Evolutionary conservation across 2,888 invertebrate species (phyloP), one percentile per base, ranked within the genome.

Genomic region (Dusona sp.): DNA sequence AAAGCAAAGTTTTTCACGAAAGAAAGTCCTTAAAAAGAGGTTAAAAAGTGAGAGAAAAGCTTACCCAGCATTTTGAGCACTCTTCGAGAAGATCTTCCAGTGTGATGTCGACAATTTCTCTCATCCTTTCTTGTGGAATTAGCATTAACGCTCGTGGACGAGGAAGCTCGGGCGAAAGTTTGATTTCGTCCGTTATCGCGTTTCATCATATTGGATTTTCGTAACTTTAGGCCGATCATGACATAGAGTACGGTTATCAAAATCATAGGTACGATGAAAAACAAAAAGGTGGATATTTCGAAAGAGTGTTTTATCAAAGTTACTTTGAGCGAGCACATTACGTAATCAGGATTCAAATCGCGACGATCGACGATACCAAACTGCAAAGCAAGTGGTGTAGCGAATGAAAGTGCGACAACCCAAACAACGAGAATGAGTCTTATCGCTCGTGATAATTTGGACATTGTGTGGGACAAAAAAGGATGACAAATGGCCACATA

Each of bases 401-500:
- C 98, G 90, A 97, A 94, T 86, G 96, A 95, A 89, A 98, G 94
- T 0, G 98, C 97, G 0, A 96, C 94, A 77, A 97, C 92, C 99
- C 99, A 99, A 87, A 98, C 96, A 64, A 96, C 94, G 33, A 98
- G 93, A 61, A 99, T 97, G 90, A 98, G 96, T 92, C 97, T 97
- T 81, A 97, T 95, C 13, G 98, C 98, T 45, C 99, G 95, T 22
- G 98, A 97, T 61, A 98, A 94, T 91, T 98, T 98, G 6, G 98
- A 98, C 96, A 98, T 97, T 86, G 97, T 97, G 92, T 98, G 98
- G 0, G 96, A 95, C 33, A 95, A 93, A 90, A 97, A 96, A 0
- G 97, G 97, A 90, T 96, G 96, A 89, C 97, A 97, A 68, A 97
- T 97, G 0, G 97, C 97, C 9, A 97, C 94, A 93, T 97, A 97